Evolutionary conservation across 2,113 vertebrate genomes (phyloP).

Genomic region (Synodontis membranacea): DNA sequence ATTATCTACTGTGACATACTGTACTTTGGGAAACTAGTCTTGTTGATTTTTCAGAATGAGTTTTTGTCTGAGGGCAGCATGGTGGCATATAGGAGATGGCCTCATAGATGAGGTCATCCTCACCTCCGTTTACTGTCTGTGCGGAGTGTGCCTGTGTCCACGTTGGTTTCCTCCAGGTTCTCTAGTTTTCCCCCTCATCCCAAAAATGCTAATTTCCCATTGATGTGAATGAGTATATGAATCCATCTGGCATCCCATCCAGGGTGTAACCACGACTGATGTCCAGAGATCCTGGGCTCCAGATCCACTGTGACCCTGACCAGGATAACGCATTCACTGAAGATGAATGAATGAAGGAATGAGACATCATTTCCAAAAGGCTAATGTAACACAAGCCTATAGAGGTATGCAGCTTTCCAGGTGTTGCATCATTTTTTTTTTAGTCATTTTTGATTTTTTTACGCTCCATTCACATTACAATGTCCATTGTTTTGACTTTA

Average conservation of each 20-base stretch:
- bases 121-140: neutral
- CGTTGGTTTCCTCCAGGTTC: neutral
- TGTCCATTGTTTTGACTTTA: neutral
- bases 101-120: neutral
- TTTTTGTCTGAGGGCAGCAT: neutral
- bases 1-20: neutral
- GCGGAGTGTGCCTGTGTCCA: neutral
- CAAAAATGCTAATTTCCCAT: neutral
- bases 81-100: neutral
- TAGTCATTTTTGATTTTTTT: neutral
- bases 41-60: neutral
- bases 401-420: neutral
- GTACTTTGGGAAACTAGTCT: neutral
- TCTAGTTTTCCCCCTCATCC: neutral
- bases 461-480: neutral
- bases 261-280: neutral
- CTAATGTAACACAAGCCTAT: neutral
- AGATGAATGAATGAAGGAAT: neutral
- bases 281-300: neutral
- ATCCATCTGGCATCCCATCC: neutral
- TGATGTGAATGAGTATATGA: neutral
- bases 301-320: neutral
- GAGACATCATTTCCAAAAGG: neutral
- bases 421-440: no score
- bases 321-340: neutral